phyloP scores from a whole-genome alignment of 1,140 invertebrate genomes.

The Phenacoccus solenopsis region DNA sequence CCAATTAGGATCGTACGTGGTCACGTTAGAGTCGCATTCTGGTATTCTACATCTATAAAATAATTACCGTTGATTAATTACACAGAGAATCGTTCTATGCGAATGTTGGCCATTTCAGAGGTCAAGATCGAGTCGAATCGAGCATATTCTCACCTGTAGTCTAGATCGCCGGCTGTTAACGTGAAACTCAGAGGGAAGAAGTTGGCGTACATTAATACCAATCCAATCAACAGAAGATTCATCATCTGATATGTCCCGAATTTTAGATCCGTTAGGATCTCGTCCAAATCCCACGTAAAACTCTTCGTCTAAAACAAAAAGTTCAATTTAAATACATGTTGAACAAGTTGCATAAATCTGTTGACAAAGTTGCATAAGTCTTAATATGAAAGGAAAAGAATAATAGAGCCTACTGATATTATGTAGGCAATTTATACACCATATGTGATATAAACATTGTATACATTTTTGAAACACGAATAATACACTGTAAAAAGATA shows the following conservation, averaged over 20 bases:
- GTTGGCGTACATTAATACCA: conserved; percentile 40
- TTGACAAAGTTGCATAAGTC: too few relatives aligned
- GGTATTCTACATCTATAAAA: conserved; percentile 45
- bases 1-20: conserved; percentile 38
- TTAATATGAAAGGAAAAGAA: too few relatives aligned
- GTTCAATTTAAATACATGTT: too few relatives aligned
- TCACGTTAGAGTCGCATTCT: conserved; percentile 40
- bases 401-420: too few relatives aligned
- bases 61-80: too few relatives aligned
- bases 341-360: not conserved
- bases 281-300: conserved; percentile 31
- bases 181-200: conserved; percentile 41
- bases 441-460: too few relatives aligned
- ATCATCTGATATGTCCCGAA: conserved; percentile 44
- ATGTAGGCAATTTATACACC: too few relatives aligned
- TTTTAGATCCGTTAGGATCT: conserved; percentile 36
- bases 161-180: conserved; percentile 42
- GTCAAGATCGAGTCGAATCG: too few relatives aligned
- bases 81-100: too few relatives aligned
- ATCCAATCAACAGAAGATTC: conserved; percentile 38
- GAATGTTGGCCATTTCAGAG: too few relatives aligned
- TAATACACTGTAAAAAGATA: too few relatives aligned
- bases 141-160: conserved; percentile 40
- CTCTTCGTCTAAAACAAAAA: not conserved
- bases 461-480: too few relatives aligned